phyloP scores from a whole-genome alignment of 2,797 vertebrate species.

The Cyprinodon diabolis region DNA sequence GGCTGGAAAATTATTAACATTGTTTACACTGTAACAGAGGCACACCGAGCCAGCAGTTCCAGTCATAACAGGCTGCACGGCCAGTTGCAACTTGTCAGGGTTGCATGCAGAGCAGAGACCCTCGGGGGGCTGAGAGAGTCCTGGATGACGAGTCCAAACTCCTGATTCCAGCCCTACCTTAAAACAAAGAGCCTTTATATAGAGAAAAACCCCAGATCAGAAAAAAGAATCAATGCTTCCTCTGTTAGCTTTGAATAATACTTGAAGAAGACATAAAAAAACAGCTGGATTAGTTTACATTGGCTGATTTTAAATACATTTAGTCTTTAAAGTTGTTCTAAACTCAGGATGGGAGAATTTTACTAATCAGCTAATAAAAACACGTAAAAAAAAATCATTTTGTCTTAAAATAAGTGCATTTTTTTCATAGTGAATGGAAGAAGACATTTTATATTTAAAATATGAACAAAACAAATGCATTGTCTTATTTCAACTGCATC shows the following conservation, averaged over 20 bases:
- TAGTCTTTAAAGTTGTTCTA: too few relatives aligned
- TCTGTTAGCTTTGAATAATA: neutral
- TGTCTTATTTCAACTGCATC: too few relatives aligned
- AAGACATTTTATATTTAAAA: too few relatives aligned
- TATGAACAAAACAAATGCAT: too few relatives aligned
- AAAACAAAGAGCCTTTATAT: slow-evolving; percentile 3
- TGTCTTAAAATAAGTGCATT: too few relatives aligned
- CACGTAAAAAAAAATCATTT: too few relatives aligned
- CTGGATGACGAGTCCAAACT: neutral
- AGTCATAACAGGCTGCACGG: slow-evolving; percentile 40
- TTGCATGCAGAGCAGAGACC: slow-evolving; percentile 22
- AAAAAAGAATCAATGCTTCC: neutral
- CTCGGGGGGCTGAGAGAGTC: slow-evolving; percentile 6
- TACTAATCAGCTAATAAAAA: too few relatives aligned
- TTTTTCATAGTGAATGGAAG: too few relatives aligned
- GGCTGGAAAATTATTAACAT: slow-evolving; percentile 58
- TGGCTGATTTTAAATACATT: too few relatives aligned
- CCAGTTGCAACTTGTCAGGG: slow-evolving; percentile 43
- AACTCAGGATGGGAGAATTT: too few relatives aligned
- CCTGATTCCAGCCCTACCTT: slow-evolving; percentile 6
- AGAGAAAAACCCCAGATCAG: neutral
- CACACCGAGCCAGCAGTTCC: slow-evolving; percentile 34
- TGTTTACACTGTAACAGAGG: slow-evolving; percentile 57
- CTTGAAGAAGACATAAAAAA: neutral
- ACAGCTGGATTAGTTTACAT: too few relatives aligned